Evolutionary conservation across 2,113 vertebrate genomes (phyloP).

Genomic region (Mormyrus iriodes): DNA sequence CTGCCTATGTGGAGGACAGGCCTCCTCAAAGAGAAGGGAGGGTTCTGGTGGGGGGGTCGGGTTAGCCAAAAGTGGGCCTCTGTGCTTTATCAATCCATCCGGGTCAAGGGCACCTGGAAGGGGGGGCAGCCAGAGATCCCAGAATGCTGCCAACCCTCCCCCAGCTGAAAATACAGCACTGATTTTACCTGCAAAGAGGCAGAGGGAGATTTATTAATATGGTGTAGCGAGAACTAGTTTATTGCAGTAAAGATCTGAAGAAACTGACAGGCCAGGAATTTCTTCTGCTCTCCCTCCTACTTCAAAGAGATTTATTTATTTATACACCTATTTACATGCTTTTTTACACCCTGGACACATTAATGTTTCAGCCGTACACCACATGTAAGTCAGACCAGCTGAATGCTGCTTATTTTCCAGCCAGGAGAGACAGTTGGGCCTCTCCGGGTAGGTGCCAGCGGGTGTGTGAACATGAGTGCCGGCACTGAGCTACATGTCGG

Average conservation of each 20-base stretch:
- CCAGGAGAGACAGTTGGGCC: background rate
- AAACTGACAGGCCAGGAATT: background rate
- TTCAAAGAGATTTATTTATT: constrained; percentile 1
- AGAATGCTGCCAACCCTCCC: background rate
- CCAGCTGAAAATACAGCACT: background rate
- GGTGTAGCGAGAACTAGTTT: background rate
- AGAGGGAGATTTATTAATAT: background rate
- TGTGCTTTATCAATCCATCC: constrained; percentile 11
- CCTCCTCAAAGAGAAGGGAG: constrained; percentile 13
- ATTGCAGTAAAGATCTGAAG: background rate
- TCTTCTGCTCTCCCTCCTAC: background rate
- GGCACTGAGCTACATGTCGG: constrained; percentile 28
- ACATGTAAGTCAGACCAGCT: background rate
- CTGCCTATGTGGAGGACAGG: constrained; percentile 36
- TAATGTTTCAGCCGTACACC: background rate
- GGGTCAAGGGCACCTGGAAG: background rate
- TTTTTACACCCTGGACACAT: background rate
- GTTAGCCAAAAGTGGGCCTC: constrained; percentile 48
- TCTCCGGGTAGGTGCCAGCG: too few species aligned
- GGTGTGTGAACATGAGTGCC: constrained; percentile 31
- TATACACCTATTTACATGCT: background rate
- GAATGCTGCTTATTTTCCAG: background rate
- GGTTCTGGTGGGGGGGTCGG: constrained; percentile 25
- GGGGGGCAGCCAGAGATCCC: background rate
- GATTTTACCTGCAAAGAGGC: background rate